phyloP scores from a whole-genome alignment of 2,888 invertebrate species.

The Hylaea fasciaria region DNA sequence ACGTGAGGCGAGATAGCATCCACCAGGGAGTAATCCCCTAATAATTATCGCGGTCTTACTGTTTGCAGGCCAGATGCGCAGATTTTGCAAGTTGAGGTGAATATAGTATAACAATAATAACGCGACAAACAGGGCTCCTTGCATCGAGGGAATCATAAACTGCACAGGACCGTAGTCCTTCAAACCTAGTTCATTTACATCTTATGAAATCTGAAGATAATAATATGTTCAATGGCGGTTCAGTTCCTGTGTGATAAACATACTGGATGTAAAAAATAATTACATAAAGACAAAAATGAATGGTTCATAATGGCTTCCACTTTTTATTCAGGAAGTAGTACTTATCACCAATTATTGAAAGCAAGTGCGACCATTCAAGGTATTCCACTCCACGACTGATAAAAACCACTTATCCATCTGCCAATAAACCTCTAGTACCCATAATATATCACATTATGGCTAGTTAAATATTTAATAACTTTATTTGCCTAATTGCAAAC shows the following conservation, averaged over 20 bases:
- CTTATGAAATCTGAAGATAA: no score
- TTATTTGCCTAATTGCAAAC: slow-evolving; percentile 34
- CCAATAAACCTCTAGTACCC: slow-evolving; percentile 13
- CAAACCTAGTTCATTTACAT: no score
- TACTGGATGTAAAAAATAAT: no score
- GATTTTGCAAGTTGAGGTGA: slow-evolving; percentile 16
- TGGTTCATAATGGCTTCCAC: no score
- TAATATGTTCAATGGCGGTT: no score
- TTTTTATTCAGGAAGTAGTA: no score
- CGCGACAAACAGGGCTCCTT: no score
- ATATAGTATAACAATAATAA: neutral
- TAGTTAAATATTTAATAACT: slow-evolving; percentile 31
- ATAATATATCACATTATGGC: slow-evolving; percentile 22
- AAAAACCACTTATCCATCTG: slow-evolving; percentile 13
- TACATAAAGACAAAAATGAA: no score
- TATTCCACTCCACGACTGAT: slow-evolving; percentile 15
- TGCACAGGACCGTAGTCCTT: no score
- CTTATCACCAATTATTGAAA: no score
- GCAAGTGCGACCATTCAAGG: slow-evolving; percentile 11
- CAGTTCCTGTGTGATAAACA: no score
- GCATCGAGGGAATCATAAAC: no score
- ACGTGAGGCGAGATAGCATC: slow-evolving; percentile 32
- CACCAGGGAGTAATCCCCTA: slow-evolving; percentile 58
- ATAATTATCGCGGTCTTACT: slow-evolving; percentile 53
- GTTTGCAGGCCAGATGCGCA: slow-evolving; percentile 39